Evolutionary conservation across 2,113 vertebrate genomes (phyloP), one percentile per base, ranked within the genome.

Genomic region (Leuciscus idus): DNA sequence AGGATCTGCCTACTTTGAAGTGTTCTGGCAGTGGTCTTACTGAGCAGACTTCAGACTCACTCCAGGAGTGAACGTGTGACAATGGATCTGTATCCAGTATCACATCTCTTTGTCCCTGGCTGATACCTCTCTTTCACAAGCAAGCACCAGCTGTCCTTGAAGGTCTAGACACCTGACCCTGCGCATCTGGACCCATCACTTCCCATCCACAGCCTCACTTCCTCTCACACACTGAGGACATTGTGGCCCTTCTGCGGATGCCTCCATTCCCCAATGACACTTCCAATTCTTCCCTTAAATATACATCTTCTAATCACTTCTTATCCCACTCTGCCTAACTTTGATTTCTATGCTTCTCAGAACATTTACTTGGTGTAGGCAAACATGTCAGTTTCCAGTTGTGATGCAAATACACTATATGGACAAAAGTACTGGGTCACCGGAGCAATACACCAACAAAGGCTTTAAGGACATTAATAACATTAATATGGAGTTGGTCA

Each of bases 141-240:
- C 43, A 30, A 68, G 62, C 62, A 70, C 46, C 80, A 82, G 61
- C 80, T 82, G 80, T 82, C 61, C 26, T 28, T 28, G 2, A 43
- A 33, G 48, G 46, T 70, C 28, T 46, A 8, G 80, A 70, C 80
- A 70, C 46, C 43, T 70, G 80, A 82, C 80, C 46, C 62, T 15
- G 28, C 19, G 62, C 80, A 82, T 33, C 80, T 82, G 80, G 80
- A 82, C 62, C 62, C 28, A 82, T 70, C 73, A 66, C 50, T 76
- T 83, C 73, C 28, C 30, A 4, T 48, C 23, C 26, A 68, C 50
- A 10, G 19, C 19, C 81, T 81, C 30, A n/a, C 36, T 78, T 57
- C 62, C 26, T 30, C 48, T n/a, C 48, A 12, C 10, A 68, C 30
- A 83, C 86, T 48, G 78, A 36, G 66, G 83, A 61, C 57, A 72